Evolutionary conservation across 1,140 invertebrate genomes (phyloP).

Genomic region (Ruditapes philippinarum): DNA sequence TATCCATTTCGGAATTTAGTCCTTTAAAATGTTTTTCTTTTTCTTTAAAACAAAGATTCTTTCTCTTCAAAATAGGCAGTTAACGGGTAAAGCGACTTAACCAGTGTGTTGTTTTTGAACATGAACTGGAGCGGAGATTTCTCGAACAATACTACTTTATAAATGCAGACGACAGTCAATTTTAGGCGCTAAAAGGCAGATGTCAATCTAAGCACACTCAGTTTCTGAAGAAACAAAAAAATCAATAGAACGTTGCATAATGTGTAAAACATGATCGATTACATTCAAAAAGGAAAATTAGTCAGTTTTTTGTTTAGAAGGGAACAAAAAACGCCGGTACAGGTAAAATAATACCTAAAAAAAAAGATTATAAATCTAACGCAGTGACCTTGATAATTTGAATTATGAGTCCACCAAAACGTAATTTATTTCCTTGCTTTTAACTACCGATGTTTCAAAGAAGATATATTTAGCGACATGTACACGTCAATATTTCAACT

Average conservation of each 20-base stretch:
- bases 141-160: neutral
- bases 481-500: too few species aligned
- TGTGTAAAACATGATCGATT: neutral
- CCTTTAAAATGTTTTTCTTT: neutral
- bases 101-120: neutral
- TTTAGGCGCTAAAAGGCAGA: slow-evolving; percentile 16
- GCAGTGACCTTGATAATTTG: too few species aligned
- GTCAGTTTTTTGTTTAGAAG: too few species aligned
- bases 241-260: neutral
- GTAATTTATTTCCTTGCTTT: too few species aligned
- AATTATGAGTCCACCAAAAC: too few species aligned
- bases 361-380: too few species aligned
- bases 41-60: neutral
- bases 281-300: neutral
- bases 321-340: too few species aligned
- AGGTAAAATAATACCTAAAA: too few species aligned
- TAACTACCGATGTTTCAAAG: too few species aligned
- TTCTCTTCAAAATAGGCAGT: neutral
- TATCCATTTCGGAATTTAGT: neutral
- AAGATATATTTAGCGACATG: too few species aligned
- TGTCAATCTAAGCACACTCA: neutral
- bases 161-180: neutral
- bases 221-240: neutral
- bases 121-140: neutral
- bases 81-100: too few species aligned